phyloP scores from a whole-genome alignment of 2,113 vertebrate genomes.

The Dromas ardeola region DNA sequence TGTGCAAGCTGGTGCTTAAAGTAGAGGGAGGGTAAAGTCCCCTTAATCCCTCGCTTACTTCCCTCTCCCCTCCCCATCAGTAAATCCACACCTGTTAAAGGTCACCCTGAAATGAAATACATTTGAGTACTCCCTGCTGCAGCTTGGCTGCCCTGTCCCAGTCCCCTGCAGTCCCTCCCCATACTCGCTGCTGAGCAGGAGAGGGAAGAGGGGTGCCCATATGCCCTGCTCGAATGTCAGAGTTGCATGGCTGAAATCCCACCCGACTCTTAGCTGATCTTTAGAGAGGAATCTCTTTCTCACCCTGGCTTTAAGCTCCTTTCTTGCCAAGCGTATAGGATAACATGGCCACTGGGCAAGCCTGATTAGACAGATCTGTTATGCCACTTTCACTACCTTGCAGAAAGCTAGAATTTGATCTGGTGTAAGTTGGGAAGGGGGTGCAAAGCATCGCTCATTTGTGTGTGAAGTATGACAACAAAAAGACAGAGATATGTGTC shows the following conservation, averaged over 20 bases:
- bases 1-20: conserved; percentile 62
- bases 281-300: conserved; percentile 24
- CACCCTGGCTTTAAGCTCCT: background rate
- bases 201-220: background rate
- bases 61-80: conserved; percentile 32
- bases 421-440: background rate
- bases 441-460: background rate
- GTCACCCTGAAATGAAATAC: conserved; percentile 68
- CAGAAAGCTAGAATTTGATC: background rate
- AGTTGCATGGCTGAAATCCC: conserved; percentile 7
- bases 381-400: background rate
- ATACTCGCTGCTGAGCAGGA: background rate
- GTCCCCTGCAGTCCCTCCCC: background rate
- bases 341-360: background rate
- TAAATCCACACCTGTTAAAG: conserved; percentile 73
- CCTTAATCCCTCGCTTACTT: conserved; percentile 58
- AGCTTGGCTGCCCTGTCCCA: background rate
- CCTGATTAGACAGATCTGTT: background rate
- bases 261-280: conserved; percentile 13
- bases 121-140: background rate
- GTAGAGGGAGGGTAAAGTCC: conserved; percentile 45
- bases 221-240: conserved; percentile 1
- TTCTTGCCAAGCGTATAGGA: background rate
- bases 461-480: background rate
- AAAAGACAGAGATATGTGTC: background rate